phyloP scores from a whole-genome alignment of 2,113 vertebrate genomes.

The Paramisgurnus dabryanus region DNA sequence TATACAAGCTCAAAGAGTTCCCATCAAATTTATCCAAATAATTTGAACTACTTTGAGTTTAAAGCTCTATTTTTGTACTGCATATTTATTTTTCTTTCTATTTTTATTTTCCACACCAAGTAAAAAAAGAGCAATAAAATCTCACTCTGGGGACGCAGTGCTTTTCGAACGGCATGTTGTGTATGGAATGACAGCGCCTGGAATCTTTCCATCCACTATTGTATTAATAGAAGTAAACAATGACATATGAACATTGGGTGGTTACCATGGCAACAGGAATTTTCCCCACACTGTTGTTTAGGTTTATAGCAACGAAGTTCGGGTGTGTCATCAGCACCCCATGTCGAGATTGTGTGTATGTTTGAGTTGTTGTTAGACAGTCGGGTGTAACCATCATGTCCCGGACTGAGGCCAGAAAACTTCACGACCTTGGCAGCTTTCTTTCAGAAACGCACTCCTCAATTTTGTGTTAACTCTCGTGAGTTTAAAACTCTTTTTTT shows the following conservation, averaged over 20 bases:
- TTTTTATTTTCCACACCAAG: too few species aligned
- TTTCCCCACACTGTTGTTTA: conserved; percentile 10
- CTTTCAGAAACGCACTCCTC: conserved; percentile 31
- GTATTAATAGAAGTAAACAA: conserved; percentile 8
- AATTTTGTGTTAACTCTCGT: conserved; percentile 38
- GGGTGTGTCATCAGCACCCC: conserved; percentile 36
- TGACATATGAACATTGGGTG: conserved; percentile 8
- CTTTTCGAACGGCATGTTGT: not conserved
- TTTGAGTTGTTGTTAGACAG: conserved; percentile 38
- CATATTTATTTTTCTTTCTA: too few species aligned
- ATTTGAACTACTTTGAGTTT: too few species aligned
- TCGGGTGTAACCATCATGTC: conserved; percentile 46
- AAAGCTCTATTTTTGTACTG: too few species aligned
- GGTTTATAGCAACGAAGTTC: conserved; percentile 1
- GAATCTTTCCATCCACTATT: not conserved
- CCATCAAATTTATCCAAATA: too few species aligned
- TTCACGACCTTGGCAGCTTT: conserved; percentile 35
- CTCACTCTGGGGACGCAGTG: not conserved
- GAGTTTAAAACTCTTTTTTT: conserved; percentile 28
- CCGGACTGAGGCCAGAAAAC: conserved; percentile 32
- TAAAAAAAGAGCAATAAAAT: too few species aligned
- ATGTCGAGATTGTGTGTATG: conserved; percentile 22
- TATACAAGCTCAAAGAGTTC: too few species aligned
- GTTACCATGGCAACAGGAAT: conserved; percentile 42
- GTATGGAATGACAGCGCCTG: not conserved